These are phyloP conservation scores for Cactoblastis cactorum DNA, from an alignment of 2,888 invertebrate species.

Conservation along the genomic window DNA sequence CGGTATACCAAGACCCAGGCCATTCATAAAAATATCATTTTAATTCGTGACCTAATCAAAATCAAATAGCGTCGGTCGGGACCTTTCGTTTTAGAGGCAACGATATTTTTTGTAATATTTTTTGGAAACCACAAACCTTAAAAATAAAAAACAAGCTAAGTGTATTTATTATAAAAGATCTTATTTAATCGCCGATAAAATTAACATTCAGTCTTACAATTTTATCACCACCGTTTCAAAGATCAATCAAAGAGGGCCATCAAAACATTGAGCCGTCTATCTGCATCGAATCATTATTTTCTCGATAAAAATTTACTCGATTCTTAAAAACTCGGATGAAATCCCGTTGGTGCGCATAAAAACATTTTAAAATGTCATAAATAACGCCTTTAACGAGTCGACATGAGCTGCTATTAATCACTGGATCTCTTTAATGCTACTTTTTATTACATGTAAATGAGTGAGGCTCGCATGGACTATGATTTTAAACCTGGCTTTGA, in stretches of 20 bases:
- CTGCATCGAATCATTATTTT: conserved; percentile 15
- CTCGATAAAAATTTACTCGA: conserved; percentile 25
- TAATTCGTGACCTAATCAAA: too few species aligned
- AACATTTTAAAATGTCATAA: conserved; percentile 75
- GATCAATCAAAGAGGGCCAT: background rate
- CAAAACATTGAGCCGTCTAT: conserved; percentile 16
- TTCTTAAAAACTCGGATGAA: conserved; percentile 33
- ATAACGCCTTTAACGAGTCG: conserved; percentile 67
- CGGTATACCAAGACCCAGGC: too few species aligned
- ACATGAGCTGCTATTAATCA: conserved; percentile 66
- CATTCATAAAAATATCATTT: too few species aligned
- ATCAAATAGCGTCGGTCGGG: too few species aligned
- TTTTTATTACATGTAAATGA: conserved; percentile 76
- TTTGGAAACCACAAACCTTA: too few species aligned
- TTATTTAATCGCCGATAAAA: background rate
- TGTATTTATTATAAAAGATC: too few species aligned
- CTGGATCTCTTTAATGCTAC: conserved; percentile 58
- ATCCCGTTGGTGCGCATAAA: conserved; percentile 54
- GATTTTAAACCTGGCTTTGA: background rate
- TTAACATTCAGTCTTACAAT: background rate
- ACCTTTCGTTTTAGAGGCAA: too few species aligned
- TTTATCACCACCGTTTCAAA: background rate
- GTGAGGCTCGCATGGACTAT: conserved; percentile 28
- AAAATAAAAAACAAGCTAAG: too few species aligned
- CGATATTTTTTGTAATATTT: too few species aligned